Evolutionary conservation across 2,888 invertebrate genomes (phyloP), one percentile per base, ranked within the genome.

Genomic region (Orchesellides sinensis): DNA sequence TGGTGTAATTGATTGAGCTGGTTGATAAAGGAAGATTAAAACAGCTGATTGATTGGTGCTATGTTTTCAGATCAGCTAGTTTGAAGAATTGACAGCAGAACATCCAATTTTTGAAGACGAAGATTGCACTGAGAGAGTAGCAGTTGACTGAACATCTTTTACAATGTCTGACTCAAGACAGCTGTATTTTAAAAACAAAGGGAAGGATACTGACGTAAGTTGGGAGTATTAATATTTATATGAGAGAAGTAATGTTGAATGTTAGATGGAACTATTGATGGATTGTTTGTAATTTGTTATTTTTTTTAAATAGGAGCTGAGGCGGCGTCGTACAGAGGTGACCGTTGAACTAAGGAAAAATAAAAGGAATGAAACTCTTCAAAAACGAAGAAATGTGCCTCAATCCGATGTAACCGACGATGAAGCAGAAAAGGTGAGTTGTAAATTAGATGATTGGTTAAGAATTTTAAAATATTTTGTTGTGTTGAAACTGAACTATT

Each of bases 161-260:
- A 66, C 29, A 54, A 80, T 95, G 94, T 93, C 80, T 66, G 73
- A 80, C 35, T 68, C 65, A 12, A 95, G 96, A 92, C 94, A 96
- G 93, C 95, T 95, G 92, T 95, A 94, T 91, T 98, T 97, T 92
- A 99, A 99, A 94, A 98, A 99, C 93, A 97, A 97, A 93, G 98
- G 98, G 90, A 99, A 98, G 93, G 98, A 99, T 93, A 97, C 97
- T 92, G 98, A 98, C 92, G 98, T 98, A 93, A 95, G 96, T 94
- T 19, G 63, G 19, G 52, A 14, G 29, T 4, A 35, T 73, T 14
- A 6, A 29, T 1, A 25, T 6, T 49, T 4, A 25, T 6, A 6
- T 29, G 12, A 49, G 27, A n/a, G 1, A 61, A 32, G 17, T 52
- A 52, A 29, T 8, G 40, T 40, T 45, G 35, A 14, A 14, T 32